These are phyloP conservation scores for Hyles vespertilio DNA, from an alignment of 1,140 invertebrate species.

Conservation along the genomic window DNA sequence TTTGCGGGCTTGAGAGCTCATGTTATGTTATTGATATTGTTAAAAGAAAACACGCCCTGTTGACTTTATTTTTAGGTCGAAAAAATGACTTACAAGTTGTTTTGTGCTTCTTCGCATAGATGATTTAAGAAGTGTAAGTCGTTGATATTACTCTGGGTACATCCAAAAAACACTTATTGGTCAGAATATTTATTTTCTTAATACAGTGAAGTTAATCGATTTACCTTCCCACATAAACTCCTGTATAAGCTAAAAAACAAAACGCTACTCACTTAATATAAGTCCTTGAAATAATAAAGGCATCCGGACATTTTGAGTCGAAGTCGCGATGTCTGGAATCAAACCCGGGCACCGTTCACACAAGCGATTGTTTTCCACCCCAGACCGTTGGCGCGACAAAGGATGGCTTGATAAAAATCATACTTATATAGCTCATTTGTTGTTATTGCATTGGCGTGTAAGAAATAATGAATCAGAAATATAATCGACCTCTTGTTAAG, in stretches of 20 bases:
- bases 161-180: no score
- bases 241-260: slow-evolving; percentile 44
- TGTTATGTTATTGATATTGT: no score
- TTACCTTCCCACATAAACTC: slow-evolving; percentile 1
- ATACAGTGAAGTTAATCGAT: no score
- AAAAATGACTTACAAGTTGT: no score
- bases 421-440: slow-evolving; percentile 40
- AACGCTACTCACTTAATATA: slow-evolving; percentile 45
- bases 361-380: slow-evolving; percentile 55
- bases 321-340: slow-evolving; percentile 38
- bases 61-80: no score
- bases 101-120: no score
- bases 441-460: slow-evolving; percentile 14
- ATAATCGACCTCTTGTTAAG: no score
- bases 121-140: no score
- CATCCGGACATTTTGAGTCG: slow-evolving; percentile 44
- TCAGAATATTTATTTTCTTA: no score
- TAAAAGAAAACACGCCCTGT: no score
- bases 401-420: slow-evolving; percentile 57
- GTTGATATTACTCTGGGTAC: no score
- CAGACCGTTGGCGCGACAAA: slow-evolving; percentile 39
- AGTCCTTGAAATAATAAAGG: slow-evolving; percentile 59
- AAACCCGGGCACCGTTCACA: slow-evolving; percentile 28
- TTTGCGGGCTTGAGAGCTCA: not conserved
- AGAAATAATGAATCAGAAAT: no score